A percentile compares a stretch with the other conserved stretches of the same genome.
Conservation (phyloP, 2,797 vertebrate genomes). For the Phoeniculus purpureus region DNA sequence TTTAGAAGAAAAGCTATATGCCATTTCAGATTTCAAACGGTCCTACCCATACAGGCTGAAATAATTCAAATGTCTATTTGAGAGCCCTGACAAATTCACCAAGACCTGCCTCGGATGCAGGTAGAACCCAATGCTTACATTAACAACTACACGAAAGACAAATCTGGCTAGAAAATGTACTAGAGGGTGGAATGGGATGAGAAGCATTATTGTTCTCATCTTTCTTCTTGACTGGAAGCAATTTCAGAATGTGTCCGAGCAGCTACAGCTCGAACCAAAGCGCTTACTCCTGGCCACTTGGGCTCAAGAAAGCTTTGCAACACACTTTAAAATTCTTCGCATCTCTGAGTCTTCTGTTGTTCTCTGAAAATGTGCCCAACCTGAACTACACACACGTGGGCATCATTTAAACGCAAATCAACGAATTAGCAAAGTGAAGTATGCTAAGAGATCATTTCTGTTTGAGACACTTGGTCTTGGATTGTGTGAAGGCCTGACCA, state of each 20-base stretch:
- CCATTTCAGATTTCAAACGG: background rate
- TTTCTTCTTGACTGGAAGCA: background rate
- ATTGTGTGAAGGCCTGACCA: slow-evolving; percentile 17
- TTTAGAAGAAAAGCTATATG: background rate
- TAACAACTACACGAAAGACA: background rate
- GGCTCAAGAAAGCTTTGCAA: background rate
- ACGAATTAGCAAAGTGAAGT: slow-evolving; percentile 56
- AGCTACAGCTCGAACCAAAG: background rate
- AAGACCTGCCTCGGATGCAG: background rate
- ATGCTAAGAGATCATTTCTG: slow-evolving; percentile 31
- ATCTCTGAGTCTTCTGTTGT: slow-evolving; percentile 16
- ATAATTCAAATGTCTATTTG: background rate
- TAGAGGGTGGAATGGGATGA: background rate
- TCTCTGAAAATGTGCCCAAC: slow-evolving; percentile 38
- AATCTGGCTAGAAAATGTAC: background rate
- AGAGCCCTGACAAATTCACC: background rate
- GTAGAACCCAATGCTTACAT: background rate
- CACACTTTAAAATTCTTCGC: slow-evolving; percentile 4
- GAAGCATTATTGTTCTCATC: background rate
- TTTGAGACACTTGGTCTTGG: slow-evolving; percentile 6
- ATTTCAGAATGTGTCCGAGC: background rate
- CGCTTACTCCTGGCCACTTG: background rate
- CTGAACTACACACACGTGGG: slow-evolving; percentile 44
- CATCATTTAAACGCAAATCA: slow-evolving; percentile 58
- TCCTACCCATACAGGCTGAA: background rate